Conservation (phyloP, 2,888 invertebrate species). For the Chalcis sispes region DNA sequence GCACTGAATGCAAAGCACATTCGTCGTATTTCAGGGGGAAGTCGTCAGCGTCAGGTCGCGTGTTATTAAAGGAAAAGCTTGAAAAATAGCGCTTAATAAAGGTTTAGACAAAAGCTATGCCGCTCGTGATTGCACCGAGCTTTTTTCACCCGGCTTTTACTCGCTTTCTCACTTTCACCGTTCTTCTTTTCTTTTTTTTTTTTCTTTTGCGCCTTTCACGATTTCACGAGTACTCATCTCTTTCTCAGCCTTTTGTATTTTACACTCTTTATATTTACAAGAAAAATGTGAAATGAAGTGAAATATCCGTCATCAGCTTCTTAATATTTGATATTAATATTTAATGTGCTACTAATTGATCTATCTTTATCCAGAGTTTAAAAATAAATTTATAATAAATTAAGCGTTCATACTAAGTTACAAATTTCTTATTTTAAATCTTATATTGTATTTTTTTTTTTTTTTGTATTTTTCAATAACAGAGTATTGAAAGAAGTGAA, state of each 20-base stretch:
- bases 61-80: slow-evolving; percentile 66
- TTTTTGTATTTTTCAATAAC: no score
- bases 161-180: not conserved
- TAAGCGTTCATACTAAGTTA: no score
- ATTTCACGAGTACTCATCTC: not conserved
- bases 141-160: not conserved
- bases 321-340: no score
- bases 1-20: slow-evolving; percentile 24
- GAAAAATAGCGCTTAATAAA: slow-evolving; percentile 67
- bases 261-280: no score
- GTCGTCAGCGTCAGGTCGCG: slow-evolving; percentile 50
- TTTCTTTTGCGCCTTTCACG: not conserved
- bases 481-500: no score
- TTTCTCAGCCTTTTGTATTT: not conserved
- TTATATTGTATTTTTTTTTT: no score
- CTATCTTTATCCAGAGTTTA: no score
- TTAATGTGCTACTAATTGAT: no score
- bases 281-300: no score
- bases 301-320: no score
- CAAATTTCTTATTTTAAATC: no score
- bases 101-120: slow-evolving; percentile 64
- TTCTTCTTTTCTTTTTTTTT: not conserved
- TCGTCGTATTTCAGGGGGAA: slow-evolving; percentile 12
- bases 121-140: slow-evolving; percentile 62
- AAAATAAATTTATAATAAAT: no score